Conservation (phyloP, 53 echinoderm and acorn worm species). For the Arbacia lixula region DNA sequence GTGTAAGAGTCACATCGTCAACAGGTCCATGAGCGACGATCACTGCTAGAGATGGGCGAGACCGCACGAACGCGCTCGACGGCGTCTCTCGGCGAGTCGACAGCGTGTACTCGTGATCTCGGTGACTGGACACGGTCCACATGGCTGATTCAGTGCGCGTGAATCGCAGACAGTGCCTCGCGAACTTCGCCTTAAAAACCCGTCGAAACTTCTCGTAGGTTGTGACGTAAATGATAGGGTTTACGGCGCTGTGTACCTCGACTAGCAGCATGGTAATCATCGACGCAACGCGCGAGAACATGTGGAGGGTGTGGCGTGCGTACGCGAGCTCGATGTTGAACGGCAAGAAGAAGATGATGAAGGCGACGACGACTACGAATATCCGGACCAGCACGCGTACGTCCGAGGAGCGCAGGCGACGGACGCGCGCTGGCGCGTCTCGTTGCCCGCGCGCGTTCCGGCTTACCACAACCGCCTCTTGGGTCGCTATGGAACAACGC, state of each 20-base stretch:
- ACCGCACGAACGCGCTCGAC: too few relatives aligned
- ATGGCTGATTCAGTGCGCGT: background rate
- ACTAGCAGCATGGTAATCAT: background rate
- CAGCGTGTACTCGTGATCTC: background rate
- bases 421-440: background rate
- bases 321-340: conserved; percentile 29
- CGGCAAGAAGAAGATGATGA: conserved; percentile 19
- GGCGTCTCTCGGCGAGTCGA: background rate
- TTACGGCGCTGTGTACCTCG: conserved; percentile 27
- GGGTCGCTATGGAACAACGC: background rate
- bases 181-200: background rate
- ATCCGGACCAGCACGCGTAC: background rate
- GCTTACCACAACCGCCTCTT: conserved; percentile 11
- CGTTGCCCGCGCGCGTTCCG: background rate
- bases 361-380: conserved; percentile 20
- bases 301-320: conserved; percentile 15
- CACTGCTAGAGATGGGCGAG: too few relatives aligned
- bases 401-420: conserved; percentile 13
- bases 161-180: background rate
- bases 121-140: conserved; percentile 31
- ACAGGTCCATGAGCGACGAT: too few relatives aligned
- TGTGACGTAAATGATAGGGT: conserved; percentile 27
- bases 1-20: too few relatives aligned
- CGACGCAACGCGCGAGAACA: background rate
- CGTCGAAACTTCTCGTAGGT: conserved; percentile 23